phyloP scores from a whole-genome alignment of 2,797 vertebrate genomes.

The Hydrocynus forskahlii region DNA sequence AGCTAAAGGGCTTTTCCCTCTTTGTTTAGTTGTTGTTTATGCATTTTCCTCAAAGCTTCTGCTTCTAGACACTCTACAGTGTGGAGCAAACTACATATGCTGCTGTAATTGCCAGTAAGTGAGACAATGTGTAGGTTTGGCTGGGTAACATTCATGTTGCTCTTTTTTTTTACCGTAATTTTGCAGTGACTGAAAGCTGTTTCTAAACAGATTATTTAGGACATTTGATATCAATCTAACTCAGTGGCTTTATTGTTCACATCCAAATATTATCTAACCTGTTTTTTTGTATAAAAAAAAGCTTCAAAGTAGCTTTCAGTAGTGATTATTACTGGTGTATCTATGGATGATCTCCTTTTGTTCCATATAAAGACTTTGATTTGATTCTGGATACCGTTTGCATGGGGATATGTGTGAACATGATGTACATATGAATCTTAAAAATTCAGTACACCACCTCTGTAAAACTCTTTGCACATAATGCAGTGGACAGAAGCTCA shows the following conservation, averaged over 20 bases:
- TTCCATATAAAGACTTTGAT: no score
- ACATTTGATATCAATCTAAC: constrained; percentile 25
- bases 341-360: no score
- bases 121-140: constrained; percentile 44
- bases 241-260: not conserved
- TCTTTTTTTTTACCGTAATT: not conserved
- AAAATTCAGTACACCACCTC: no score
- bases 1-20: constrained; percentile 4
- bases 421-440: no score
- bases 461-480: no score
- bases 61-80: not conserved
- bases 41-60: constrained; percentile 6
- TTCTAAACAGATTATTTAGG: constrained; percentile 27
- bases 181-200: constrained; percentile 15
- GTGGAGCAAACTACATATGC: constrained; percentile 31
- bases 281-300: not conserved
- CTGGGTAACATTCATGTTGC: not conserved
- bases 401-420: no score
- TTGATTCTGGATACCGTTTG: no score
- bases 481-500: no score
- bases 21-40: not conserved
- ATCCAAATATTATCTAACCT: not conserved
- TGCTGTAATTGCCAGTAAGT: constrained; percentile 43
- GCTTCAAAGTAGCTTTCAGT: not conserved
- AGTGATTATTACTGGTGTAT: no score